Base-by-base conservation (phyloP, 2,113 vertebrate genomes). In the Anolis carolinensis region DNA sequence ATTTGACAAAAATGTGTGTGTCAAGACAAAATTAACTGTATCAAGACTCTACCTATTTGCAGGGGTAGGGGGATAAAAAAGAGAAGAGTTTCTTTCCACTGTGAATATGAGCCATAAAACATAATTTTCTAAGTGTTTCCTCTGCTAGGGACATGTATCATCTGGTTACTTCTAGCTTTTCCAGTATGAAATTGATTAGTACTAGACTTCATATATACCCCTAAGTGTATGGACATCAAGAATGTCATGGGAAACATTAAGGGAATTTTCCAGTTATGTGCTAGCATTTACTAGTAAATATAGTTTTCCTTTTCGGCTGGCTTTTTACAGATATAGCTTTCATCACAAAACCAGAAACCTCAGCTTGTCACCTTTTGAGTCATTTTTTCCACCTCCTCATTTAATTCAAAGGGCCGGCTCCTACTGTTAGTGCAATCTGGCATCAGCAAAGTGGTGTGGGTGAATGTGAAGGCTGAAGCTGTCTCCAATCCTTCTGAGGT, bases 361-460 rank as follows among this genome's bases (percentile, higher is more conserved):
- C 52, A 84, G 23, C 23, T 62, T 20, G 72, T 71, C 8, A 77
- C n/a, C 85, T 74, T 72, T 23, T 73, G 85, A 77, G 67, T 71
- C 86, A 81, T 79, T 87, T 30, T 20, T 55, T 84, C 55, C 21
- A 70, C 3, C 44, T 7, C 75, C 1, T 0, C 32, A 79, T 87
- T 77, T 83, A 25, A 65, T 79, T 23, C 23, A 79, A 79, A 88
- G 63, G 25, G 81, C 20, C 32, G 83, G 84, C 86, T 83, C 88
- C 78, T 82, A 67, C 20, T 62, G 25, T 1, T 63, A 21, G 0
- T 1, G 70, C 44, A 84, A 48, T 2, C 20, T 16, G 76, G 48
- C 34, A n/a, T 77, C n/a, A 34, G 34, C 23, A 1, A 1, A 85
- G 36, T 71, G 50, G 79, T 20, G 65, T 7, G 50, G 67, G 32